Evolutionary conservation across 1,140 invertebrate genomes (phyloP).

Genomic region (Bombus haemorrhoidalis): DNA sequence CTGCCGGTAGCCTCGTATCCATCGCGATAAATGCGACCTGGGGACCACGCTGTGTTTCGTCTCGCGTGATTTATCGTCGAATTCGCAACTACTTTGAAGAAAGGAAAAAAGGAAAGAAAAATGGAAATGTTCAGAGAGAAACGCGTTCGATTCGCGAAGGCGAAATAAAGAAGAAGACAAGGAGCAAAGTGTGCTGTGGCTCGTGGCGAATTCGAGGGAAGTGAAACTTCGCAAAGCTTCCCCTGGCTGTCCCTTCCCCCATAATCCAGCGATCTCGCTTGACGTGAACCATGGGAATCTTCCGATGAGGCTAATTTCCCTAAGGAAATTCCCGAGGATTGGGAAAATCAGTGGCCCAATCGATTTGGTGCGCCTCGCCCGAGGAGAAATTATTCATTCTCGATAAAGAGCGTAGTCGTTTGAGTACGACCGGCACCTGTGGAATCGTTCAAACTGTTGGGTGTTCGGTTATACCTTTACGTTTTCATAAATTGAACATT

Average conservation of each 20-base stretch:
- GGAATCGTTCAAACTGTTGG: slow-evolving; percentile 43
- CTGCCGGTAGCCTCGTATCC: neutral
- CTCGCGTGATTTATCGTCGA: slow-evolving; percentile 2
- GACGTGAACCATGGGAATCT: slow-evolving; percentile 70
- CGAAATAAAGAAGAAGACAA: neutral
- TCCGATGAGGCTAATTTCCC: slow-evolving; percentile 72
- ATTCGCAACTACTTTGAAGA: neutral
- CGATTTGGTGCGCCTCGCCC: slow-evolving; percentile 61
- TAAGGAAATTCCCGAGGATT: slow-evolving; percentile 71
- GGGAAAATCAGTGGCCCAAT: slow-evolving; percentile 70
- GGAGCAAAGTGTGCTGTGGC: neutral
- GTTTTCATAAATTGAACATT: neutral
- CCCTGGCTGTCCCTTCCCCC: neutral
- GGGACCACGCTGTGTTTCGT: neutral
- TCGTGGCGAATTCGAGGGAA: slow-evolving; percentile 50
- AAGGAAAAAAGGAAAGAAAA: neutral
- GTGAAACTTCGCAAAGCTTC: slow-evolving; percentile 62
- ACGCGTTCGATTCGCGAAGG: neutral
- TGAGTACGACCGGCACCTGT: slow-evolving; percentile 62
- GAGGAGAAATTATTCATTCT: slow-evolving; percentile 70
- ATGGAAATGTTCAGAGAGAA: neutral
- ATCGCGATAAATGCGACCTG: slow-evolving; percentile 17
- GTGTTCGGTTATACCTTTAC: neutral
- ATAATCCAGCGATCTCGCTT: slow-evolving; percentile 67
- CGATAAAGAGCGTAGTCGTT: slow-evolving; percentile 67